A percentile compares a stretch with the other conserved stretches of the same genome.
Evolutionary conservation across 53 echinoderm and acorn worm genomes (phyloP).

Genomic region (Zoroaster sp.): DNA sequence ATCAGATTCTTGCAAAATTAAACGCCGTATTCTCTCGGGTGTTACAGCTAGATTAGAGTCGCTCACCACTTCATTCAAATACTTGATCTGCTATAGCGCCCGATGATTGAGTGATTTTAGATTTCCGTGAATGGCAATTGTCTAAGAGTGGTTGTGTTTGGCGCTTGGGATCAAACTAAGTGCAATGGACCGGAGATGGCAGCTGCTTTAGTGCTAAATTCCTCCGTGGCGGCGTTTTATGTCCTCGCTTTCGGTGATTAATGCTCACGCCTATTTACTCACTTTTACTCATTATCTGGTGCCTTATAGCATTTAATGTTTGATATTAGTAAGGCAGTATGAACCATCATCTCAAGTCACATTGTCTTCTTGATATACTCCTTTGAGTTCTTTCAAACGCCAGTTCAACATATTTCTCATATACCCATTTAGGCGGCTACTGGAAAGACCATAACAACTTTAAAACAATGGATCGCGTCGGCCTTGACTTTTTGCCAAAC

Average conservation of each 20-base stretch:
- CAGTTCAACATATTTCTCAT: too few relatives aligned
- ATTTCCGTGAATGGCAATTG: not conserved
- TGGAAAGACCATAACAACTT: too few relatives aligned
- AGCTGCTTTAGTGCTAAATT: constrained; percentile 16
- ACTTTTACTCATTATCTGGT: not conserved
- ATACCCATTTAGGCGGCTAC: too few relatives aligned
- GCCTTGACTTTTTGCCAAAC: too few relatives aligned
- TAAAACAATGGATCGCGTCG: too few relatives aligned
- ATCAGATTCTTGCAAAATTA: not conserved
- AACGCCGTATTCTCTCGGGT: not conserved
- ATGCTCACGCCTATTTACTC: constrained; percentile 11
- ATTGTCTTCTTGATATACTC: not conserved
- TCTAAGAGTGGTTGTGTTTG: constrained; percentile 4
- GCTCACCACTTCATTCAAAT: not conserved
- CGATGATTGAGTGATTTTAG: not conserved
- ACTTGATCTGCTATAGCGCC: not conserved
- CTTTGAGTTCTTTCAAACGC: not conserved
- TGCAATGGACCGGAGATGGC: constrained; percentile 6
- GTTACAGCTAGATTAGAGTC: not conserved
- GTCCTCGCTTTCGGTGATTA: not conserved
- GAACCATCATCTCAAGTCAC: not conserved
- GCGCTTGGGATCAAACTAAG: not conserved
- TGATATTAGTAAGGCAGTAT: not conserved
- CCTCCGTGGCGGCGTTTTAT: constrained; percentile 10
- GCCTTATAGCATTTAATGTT: not conserved